These are phyloP conservation scores for Panthera leo DNA, from an alignment of 2,113 vertebrate genomes.

Conservation along the genomic window DNA sequence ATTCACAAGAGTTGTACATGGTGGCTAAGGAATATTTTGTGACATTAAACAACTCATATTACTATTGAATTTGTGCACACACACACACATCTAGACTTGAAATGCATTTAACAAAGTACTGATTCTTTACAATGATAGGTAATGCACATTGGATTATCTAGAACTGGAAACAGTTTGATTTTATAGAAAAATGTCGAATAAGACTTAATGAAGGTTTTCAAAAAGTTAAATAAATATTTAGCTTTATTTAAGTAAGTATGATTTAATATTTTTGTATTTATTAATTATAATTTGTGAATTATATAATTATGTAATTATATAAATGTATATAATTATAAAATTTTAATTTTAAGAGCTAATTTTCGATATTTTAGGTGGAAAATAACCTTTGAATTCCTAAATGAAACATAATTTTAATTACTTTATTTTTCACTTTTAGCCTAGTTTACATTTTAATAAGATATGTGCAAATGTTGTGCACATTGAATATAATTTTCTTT, in stretches of 20 bases:
- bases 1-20: not conserved
- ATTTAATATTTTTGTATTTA: not conserved
- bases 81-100: not conserved
- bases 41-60: not conserved
- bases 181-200: not conserved
- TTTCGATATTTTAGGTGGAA: not conserved
- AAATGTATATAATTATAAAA: no score
- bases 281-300: not conserved
- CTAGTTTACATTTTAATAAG: slow-evolving; percentile 35
- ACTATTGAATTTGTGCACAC: not conserved
- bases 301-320: no score
- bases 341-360: not conserved
- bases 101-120: not conserved
- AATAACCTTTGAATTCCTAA: slow-evolving; percentile 2
- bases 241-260: not conserved
- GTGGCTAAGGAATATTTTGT: not conserved
- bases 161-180: not conserved
- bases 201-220: not conserved
- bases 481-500: not conserved
- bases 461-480: not conserved
- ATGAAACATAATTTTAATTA: not conserved
- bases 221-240: slow-evolving; percentile 3
- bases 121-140: not conserved
- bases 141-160: not conserved
- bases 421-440: not conserved